phyloP scores from a whole-genome alignment of 2,797 vertebrate species.

The Anomalospiza imberbis region DNA sequence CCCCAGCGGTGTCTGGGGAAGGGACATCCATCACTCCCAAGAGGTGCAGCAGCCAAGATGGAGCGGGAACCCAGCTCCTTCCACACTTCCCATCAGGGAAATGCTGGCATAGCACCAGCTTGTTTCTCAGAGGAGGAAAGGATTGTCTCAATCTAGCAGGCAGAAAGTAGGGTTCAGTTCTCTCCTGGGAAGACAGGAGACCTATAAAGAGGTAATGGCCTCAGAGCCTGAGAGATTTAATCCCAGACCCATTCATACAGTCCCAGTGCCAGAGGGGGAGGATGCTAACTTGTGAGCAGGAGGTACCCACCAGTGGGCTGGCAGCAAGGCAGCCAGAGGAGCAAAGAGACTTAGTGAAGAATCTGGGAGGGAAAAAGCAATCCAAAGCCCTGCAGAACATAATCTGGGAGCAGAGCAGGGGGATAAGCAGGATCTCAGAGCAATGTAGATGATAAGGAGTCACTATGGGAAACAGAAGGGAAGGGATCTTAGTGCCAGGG shows the following conservation, averaged over 20 bases:
- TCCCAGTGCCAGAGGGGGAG: background rate
- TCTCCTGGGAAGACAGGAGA: background rate
- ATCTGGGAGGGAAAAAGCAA: background rate
- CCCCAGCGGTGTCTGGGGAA: background rate
- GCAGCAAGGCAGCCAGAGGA: background rate
- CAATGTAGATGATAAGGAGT: background rate
- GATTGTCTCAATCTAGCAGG: background rate
- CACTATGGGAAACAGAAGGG: background rate
- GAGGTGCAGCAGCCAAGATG: background rate
- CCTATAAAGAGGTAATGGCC: background rate
- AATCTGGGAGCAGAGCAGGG: background rate
- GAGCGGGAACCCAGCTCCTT: background rate
- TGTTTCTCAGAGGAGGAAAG: background rate
- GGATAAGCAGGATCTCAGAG: background rate
- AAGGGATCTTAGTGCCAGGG: background rate
- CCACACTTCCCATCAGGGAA: fast-evolving
- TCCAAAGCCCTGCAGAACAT: background rate
- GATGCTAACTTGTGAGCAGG: background rate
- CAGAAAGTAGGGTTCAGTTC: background rate
- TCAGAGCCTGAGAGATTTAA: background rate
- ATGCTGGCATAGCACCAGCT: background rate
- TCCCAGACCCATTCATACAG: background rate
- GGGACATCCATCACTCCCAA: background rate
- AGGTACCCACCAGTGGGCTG: background rate
- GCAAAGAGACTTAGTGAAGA: background rate